A percentile compares a stretch with the other conserved stretches of the same genome.
These are phyloP conservation scores for Procambarus clarkii DNA, from an alignment of 1,140 invertebrate genomes.

Conservation along the genomic window DNA sequence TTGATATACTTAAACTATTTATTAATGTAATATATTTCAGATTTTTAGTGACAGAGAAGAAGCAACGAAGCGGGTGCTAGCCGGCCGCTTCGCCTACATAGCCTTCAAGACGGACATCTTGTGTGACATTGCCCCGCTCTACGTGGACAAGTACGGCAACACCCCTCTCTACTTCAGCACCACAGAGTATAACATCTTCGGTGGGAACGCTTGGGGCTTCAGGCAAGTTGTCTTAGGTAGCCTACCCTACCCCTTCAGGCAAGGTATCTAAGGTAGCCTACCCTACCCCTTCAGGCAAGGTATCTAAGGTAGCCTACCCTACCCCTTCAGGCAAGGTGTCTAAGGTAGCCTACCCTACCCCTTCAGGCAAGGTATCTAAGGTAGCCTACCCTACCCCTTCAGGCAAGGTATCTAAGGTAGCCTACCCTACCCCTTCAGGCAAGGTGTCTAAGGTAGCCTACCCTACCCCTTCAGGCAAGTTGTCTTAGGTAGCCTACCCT, in stretches of 20 bases:
- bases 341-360: too few species aligned
- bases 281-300: too few species aligned
- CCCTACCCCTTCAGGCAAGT: constrained; percentile 2
- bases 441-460: too few species aligned
- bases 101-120: not conserved
- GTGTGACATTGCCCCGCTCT: not conserved
- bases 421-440: too few species aligned
- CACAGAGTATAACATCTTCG: not conserved
- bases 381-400: too few species aligned
- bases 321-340: too few species aligned
- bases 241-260: too few species aligned
- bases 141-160: not conserved
- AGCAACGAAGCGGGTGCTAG: not conserved
- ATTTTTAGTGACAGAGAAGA: not conserved
- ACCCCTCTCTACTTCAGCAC: not conserved
- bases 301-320: not conserved
- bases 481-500: not conserved
- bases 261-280: too few species aligned
- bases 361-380: not conserved
- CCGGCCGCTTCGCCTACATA: not conserved
- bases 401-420: too few species aligned
- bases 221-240: not conserved
- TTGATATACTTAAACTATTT: too few species aligned
- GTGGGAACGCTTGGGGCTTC: not conserved
- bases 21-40: too few species aligned